These are phyloP conservation scores for Echinarachnius parma DNA, from an alignment of 53 echinoderm and acorn worm genomes.

Conservation along the genomic window DNA sequence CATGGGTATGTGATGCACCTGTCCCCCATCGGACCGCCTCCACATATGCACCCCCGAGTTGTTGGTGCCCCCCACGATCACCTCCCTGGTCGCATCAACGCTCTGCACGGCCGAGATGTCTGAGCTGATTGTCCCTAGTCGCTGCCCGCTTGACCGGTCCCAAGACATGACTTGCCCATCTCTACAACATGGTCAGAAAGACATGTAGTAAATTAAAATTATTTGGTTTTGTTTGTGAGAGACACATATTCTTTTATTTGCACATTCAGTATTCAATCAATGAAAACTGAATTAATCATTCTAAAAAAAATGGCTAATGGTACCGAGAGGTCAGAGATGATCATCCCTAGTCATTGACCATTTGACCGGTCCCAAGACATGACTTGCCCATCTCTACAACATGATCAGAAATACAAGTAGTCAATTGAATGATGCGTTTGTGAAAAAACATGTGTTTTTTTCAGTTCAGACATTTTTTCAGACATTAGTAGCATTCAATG, in stretches of 20 bases:
- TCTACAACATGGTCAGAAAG: no score
- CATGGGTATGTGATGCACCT: slow-evolving; percentile 5
- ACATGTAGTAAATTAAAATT: no score
- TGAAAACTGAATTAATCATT: no score
- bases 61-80: slow-evolving; percentile 29
- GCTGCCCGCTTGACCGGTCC: slow-evolving; percentile 21
- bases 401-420: no score
- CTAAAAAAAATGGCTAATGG: no score
- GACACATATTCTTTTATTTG: no score
- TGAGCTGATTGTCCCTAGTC: not conserved
- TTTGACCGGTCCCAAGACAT: slow-evolving; percentile 33
- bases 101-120: not conserved
- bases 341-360: not conserved
- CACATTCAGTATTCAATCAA: no score
- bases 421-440: no score
- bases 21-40: slow-evolving; percentile 8
- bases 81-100: slow-evolving; percentile 31
- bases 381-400: slow-evolving; percentile 16
- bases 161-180: slow-evolving; percentile 24
- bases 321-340: not conserved
- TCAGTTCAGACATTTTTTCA: no score
- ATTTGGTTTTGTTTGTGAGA: no score
- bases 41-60: slow-evolving; percentile 11
- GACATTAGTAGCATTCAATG: no score
- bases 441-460: no score